Percentiles rank a stretch among this genome's conserved stretches.
Evolutionary conservation across 2,113 vertebrate species (phyloP).

Genomic region (Corythornis madagascariensis): DNA sequence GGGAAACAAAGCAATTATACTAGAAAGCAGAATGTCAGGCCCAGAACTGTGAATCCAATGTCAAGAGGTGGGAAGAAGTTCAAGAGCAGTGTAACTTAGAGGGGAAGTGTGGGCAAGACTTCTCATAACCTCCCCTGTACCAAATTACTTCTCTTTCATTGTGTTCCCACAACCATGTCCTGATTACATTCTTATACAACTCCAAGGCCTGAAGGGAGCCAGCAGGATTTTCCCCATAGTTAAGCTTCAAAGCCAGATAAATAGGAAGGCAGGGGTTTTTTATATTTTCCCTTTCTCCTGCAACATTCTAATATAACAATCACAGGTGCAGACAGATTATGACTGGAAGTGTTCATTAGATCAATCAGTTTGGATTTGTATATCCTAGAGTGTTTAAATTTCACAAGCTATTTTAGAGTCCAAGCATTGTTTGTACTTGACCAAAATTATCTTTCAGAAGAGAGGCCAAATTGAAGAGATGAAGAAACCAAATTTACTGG

Average conservation of each 20-base stretch:
- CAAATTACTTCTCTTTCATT: not conserved
- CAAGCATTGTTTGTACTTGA: not conserved
- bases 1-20: not conserved
- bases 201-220: not conserved
- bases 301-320: not conserved
- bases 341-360: not conserved
- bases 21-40: not conserved
- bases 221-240: not conserved
- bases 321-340: not conserved
- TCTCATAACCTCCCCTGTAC: not conserved
- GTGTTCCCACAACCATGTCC: not conserved
- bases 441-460: not conserved
- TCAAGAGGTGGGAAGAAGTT: not conserved
- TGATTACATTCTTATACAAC: accelerated
- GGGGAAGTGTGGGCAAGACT: not conserved
- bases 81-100: not conserved
- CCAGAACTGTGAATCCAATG: not conserved
- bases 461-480: not conserved
- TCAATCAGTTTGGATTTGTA: not conserved
- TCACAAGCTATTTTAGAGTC: not conserved
- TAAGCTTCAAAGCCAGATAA: not conserved
- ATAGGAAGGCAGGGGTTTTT: not conserved
- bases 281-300: not conserved
- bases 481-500: not conserved
- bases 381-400: not conserved